phyloP scores from a whole-genome alignment of 2,888 invertebrate species.

The Blastobasis lacticolella region DNA sequence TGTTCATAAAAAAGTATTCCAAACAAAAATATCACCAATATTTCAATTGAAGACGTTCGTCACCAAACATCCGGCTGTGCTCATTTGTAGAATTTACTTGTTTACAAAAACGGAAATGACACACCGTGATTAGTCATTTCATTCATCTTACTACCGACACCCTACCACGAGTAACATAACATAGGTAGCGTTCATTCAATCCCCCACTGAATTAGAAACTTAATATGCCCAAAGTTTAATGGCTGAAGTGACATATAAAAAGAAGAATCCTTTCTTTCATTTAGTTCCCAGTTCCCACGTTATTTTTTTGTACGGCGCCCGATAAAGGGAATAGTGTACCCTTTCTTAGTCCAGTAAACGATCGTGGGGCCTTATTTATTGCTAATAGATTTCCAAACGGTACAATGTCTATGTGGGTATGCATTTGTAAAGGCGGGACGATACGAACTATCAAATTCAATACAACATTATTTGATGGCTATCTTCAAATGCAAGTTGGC shows the following conservation, averaged over 20 bases:
- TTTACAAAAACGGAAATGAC: slow-evolving; percentile 3
- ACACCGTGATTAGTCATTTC: slow-evolving; percentile 5
- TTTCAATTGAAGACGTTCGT: no score
- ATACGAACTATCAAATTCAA: no score
- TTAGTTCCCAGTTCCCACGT: slow-evolving; percentile 69
- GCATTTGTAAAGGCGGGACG: slow-evolving; percentile 45
- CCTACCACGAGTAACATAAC: background rate
- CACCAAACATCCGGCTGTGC: slow-evolving; percentile 1
- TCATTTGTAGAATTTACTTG: background rate
- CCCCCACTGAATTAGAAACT: slow-evolving; percentile 2
- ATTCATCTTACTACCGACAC: background rate
- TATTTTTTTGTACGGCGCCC: slow-evolving; percentile 59
- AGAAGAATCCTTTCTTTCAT: slow-evolving; percentile 59
- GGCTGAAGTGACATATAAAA: slow-evolving; percentile 48
- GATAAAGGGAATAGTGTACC: slow-evolving; percentile 70
- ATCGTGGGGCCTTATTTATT: slow-evolving; percentile 65
- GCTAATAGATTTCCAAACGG: slow-evolving; percentile 65
- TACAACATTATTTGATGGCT: no score
- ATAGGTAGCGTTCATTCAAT: background rate
- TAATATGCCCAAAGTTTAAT: slow-evolving; percentile 38
- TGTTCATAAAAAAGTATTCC: no score
- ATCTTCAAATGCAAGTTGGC: no score
- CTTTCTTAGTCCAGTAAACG: slow-evolving; percentile 62
- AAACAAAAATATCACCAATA: no score
- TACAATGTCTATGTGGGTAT: slow-evolving; percentile 45